A percentile compares a stretch with the other conserved stretches of the same genome.
Conservation (phyloP, 2,797 vertebrate species). For the Brachyalestes nurse region DNA sequence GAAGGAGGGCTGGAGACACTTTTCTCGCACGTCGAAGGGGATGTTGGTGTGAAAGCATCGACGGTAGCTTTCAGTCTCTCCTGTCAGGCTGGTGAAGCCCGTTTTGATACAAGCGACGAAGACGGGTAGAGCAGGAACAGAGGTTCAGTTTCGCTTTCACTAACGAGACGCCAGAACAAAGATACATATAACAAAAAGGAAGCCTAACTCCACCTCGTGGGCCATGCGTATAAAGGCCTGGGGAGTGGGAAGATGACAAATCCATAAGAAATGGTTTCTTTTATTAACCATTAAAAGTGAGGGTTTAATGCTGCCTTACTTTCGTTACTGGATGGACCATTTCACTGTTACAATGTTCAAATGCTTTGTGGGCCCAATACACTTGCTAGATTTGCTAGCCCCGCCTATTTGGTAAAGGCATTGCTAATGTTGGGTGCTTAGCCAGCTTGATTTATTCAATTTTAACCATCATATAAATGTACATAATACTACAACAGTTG, state of each 20-base stretch:
- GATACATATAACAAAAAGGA: conserved; percentile 24
- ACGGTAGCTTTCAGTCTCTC: conserved; percentile 51
- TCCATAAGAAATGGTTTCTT: conserved; percentile 15
- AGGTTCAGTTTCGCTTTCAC: conserved; percentile 28
- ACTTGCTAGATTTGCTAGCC: neutral
- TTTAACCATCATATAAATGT: neutral
- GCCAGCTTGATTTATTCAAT: neutral
- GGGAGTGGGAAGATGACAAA: conserved; percentile 33
- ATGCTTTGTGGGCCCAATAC: neutral
- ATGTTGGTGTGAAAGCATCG: conserved; percentile 48
- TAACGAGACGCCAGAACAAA: conserved; percentile 51
- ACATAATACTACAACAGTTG: neutral
- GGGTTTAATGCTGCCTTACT: conserved; percentile 23
- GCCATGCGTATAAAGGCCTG: conserved; percentile 18
- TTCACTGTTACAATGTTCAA: neutral
- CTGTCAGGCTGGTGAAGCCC: conserved; percentile 45
- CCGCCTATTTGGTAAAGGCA: neutral
- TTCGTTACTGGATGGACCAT: neutral
- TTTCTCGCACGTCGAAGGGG: conserved; percentile 25
- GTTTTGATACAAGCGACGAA: conserved; percentile 57
- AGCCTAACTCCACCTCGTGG: neutral
- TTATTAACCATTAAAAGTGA: conserved; percentile 12
- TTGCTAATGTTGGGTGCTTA: neutral
- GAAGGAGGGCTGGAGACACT: conserved; percentile 44
- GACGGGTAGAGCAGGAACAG: conserved; percentile 33